Base-by-base conservation (phyloP, 1,140 invertebrate species). In the Philotrypesis tridentata region DNA sequence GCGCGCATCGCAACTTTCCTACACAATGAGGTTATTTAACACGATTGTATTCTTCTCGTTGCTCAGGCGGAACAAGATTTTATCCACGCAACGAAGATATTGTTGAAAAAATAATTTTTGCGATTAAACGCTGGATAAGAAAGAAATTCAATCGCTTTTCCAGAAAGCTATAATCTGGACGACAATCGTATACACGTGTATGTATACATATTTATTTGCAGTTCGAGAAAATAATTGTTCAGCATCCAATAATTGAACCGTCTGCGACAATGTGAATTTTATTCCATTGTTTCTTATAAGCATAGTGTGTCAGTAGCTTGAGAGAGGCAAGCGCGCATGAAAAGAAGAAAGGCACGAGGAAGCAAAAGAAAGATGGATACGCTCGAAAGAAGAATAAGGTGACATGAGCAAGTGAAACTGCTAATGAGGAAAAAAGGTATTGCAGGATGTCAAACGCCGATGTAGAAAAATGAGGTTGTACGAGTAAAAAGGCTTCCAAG, bases 341-440 rank as follows among this genome's bases (percentile, higher is more conserved):
- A 55, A n/a, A 55, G 21, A 55, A 55, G 48, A 55, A 55, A 55
- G 48, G 21, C 48, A n/a, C 3, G 7, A 55, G 48, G 48, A 55
- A 55, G 48, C 48, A 55, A 55, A 55, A 55, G 48, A 55, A 55
- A 55, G 48, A 29, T 65, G 61, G 61, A 65, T 27, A 65, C 61
- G 61, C 61, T 29, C 23, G 61, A 65, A 65, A 25, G 61, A 65
- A 29, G 61, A 29, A 65, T 65, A 65, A 65, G 61, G 61, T 65
- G 27, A 65, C 23, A 29, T 12, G 61, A 65, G 27, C 27, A 29
- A 27, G 61, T 65, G 61, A 65, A 65, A 65, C 61, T 65, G 61
- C 61, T 65, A 65, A 65, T 27, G 61, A 65, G 61, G 21, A 55
- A 65, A 65, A 65, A 27, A 27, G 23, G 61, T 65, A 65, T 65